Percentiles rank a stretch among this genome's conserved stretches.
Evolutionary conservation across 2,888 invertebrate species (phyloP).

Genomic region (Synergus japonicus): DNA sequence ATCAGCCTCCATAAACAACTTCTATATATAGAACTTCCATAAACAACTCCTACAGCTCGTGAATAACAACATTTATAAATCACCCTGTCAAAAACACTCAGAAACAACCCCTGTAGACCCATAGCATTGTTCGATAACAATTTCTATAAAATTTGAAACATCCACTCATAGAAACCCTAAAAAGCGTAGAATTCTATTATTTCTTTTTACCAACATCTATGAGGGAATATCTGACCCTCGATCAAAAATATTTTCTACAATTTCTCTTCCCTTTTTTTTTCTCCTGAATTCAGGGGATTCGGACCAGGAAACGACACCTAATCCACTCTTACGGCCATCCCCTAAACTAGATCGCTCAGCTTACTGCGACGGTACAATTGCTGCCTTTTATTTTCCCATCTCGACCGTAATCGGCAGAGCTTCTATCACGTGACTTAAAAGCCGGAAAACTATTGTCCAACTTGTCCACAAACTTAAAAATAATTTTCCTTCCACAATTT

Average conservation of each 20-base stretch:
- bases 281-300: neutral
- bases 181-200: neutral
- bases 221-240: neutral
- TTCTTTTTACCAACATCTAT: too few relatives aligned
- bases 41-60: too few relatives aligned
- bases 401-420: conserved; percentile 18
- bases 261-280: neutral
- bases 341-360: conserved; percentile 65
- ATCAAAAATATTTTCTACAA: neutral
- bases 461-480: neutral
- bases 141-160: too few relatives aligned
- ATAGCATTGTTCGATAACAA: too few relatives aligned
- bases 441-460: conserved; percentile 7
- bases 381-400: conserved; percentile 30
- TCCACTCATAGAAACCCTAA: neutral
- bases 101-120: too few relatives aligned
- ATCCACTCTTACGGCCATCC: conserved; percentile 70
- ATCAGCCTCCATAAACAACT: too few relatives aligned
- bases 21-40: too few relatives aligned
- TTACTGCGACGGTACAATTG: conserved; percentile 60
- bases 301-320: conserved; percentile 61
- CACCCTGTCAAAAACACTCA: too few relatives aligned
- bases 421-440: neutral
- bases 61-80: too few relatives aligned
- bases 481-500: neutral